Conservation (phyloP, 53 echinoderm and acorn worm species). For the Actinopyga echinites region DNA sequence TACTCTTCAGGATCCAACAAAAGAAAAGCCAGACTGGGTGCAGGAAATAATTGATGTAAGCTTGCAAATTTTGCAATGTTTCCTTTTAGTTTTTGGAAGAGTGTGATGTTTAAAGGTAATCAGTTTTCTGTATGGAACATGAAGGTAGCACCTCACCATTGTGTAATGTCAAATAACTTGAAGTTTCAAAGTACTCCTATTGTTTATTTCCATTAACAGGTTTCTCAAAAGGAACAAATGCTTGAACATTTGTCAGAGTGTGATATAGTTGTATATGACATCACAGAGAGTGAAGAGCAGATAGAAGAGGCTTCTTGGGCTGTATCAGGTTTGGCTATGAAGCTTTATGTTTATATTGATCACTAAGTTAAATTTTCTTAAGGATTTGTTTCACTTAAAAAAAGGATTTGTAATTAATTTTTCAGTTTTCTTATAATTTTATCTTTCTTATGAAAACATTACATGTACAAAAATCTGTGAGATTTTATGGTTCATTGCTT, state of each 20-base stretch:
- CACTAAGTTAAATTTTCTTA: too few species aligned
- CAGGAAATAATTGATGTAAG: conserved; percentile 86
- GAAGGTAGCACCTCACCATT: too few species aligned
- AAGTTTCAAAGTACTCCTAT: too few species aligned
- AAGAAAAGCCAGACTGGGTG: conserved; percentile 91
- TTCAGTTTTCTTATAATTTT: too few species aligned
- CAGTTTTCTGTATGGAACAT: not conserved
- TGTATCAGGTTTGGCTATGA: conserved; percentile 74
- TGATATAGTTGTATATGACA: conserved; percentile 94
- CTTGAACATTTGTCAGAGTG: conserved; percentile 92
- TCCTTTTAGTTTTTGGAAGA: not conserved
- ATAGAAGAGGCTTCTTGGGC: conserved; percentile 98
- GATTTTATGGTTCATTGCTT: too few species aligned
- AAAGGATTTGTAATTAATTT: too few species aligned
- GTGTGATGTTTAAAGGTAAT: not conserved
- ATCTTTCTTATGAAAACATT: too few species aligned
- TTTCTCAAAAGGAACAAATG: conserved; percentile 83
- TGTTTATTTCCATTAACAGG: conserved; percentile 44
- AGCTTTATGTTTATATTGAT: not conserved
- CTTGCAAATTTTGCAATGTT: not conserved
- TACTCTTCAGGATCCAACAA: conserved; percentile 76
- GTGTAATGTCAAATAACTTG: too few species aligned
- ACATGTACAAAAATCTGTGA: too few species aligned
- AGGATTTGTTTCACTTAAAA: too few species aligned
- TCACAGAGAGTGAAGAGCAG: conserved; percentile 80